A percentile compares a stretch with the other conserved stretches of the same genome.
phyloP scores from a whole-genome alignment of 2,113 vertebrate species.

The Tetrao urogallus region DNA sequence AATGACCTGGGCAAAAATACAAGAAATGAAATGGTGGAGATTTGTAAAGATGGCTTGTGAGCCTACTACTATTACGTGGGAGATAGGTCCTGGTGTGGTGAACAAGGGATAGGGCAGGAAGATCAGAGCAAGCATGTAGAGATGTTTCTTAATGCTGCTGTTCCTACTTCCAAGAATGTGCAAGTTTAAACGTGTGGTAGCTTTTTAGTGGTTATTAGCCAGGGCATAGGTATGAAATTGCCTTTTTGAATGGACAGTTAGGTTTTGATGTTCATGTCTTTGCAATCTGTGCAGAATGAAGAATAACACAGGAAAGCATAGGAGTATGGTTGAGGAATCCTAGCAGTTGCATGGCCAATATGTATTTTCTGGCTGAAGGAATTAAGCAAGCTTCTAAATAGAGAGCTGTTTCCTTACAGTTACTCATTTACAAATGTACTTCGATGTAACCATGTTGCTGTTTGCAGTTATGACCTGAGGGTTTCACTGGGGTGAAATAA shows the following conservation, averaged over 20 bases:
- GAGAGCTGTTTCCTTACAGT: background rate
- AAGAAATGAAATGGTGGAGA: background rate
- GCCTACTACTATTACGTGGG: rapidly evolving
- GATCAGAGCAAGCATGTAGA: background rate
- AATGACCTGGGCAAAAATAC: background rate
- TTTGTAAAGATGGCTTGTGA: too few relatives aligned
- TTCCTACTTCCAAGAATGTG: background rate
- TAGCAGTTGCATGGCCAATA: background rate
- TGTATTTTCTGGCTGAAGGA: background rate
- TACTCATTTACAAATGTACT: conserved; percentile 18
- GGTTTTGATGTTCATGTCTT: background rate
- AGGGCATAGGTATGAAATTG: background rate
- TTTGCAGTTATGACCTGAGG: background rate
- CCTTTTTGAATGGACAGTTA: background rate
- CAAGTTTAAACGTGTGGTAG: background rate
- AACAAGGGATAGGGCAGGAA: background rate
- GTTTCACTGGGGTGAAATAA: background rate
- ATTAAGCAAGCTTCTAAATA: background rate
- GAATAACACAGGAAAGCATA: background rate
- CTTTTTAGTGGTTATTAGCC: background rate
- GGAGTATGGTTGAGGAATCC: background rate
- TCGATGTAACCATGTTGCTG: background rate
- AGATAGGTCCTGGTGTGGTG: rapidly evolving
- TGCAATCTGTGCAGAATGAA: background rate
- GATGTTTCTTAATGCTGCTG: background rate